A percentile compares a stretch with the other conserved stretches of the same genome.
Evolutionary conservation across 2,797 vertebrate species (phyloP).

Genomic region (Danio tinwini): DNA sequence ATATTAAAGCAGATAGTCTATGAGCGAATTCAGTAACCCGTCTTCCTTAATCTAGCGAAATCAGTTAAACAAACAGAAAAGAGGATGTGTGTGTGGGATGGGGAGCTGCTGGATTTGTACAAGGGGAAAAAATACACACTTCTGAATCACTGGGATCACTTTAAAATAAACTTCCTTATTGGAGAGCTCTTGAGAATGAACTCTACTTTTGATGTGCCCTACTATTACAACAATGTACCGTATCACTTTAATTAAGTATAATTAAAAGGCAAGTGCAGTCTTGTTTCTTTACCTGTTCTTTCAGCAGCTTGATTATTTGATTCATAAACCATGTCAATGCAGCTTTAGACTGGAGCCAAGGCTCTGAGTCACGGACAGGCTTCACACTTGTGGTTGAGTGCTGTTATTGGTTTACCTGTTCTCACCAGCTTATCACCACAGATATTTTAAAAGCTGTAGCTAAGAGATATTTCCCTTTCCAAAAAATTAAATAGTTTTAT

Average conservation of each 20-base stretch:
- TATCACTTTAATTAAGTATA: slow-evolving; percentile 18
- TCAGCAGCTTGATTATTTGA: background rate
- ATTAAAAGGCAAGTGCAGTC: background rate
- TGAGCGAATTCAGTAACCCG: background rate
- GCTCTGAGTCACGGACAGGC: slow-evolving; percentile 13
- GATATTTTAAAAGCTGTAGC: slow-evolving; percentile 36
- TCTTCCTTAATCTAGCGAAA: slow-evolving; percentile 27
- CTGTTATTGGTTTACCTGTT: slow-evolving; percentile 37
- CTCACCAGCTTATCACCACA: slow-evolving; percentile 40
- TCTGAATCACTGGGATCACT: background rate
- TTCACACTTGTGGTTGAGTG: slow-evolving; percentile 2
- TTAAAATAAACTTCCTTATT: slow-evolving; percentile 17
- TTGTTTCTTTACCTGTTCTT: slow-evolving; percentile 1
- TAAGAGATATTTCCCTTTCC: slow-evolving; percentile 33
- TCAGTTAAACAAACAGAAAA: slow-evolving; percentile 32
- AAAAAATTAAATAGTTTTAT: slow-evolving; percentile 36
- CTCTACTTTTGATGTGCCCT: background rate
- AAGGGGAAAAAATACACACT: slow-evolving; percentile 2
- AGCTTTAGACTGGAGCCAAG: slow-evolving; percentile 11
- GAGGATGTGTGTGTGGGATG: slow-evolving; percentile 10
- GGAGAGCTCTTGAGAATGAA: slow-evolving; percentile 3
- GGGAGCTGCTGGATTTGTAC: slow-evolving; percentile 24
- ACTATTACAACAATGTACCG: background rate
- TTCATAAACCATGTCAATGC: slow-evolving; percentile 2
- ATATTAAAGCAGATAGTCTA: background rate